phyloP scores from a whole-genome alignment of 2,113 vertebrate species.

The Anoplopoma fimbria region DNA sequence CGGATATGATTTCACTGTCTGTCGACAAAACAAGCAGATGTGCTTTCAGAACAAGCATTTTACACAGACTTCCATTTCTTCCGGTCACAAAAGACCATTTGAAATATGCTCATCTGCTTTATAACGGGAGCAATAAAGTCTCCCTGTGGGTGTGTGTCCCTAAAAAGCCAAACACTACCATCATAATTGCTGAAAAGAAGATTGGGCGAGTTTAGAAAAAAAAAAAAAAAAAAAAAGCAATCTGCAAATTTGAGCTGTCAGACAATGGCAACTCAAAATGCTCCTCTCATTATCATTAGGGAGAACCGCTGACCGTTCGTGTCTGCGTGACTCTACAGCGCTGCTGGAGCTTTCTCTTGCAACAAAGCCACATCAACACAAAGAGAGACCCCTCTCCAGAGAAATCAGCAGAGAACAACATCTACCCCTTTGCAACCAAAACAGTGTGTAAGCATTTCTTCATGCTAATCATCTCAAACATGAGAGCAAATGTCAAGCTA shows the following conservation, averaged over 20 bases:
- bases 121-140: slow-evolving; percentile 21
- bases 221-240: slow-evolving; percentile 47
- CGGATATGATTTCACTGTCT: slow-evolving; percentile 58
- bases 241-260: slow-evolving; percentile 73
- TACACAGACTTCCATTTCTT: slow-evolving; percentile 46
- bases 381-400: slow-evolving; percentile 58
- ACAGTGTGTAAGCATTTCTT: slow-evolving; percentile 64
- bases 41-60: slow-evolving; percentile 55
- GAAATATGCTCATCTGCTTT: slow-evolving; percentile 48
- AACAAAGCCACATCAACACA: slow-evolving; percentile 48
- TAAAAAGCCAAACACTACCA: slow-evolving; percentile 52
- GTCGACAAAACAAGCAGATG: slow-evolving; percentile 67
- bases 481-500: slow-evolving; percentile 64
- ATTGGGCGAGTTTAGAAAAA: slow-evolving; percentile 38
- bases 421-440: slow-evolving; percentile 44
- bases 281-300: slow-evolving; percentile 76
- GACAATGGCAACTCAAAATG: slow-evolving; percentile 69
- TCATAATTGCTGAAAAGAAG: slow-evolving; percentile 62
- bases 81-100: slow-evolving; percentile 50
- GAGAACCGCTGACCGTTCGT: slow-evolving; percentile 73
- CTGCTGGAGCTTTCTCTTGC: slow-evolving; percentile 52
- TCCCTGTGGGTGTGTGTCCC: slow-evolving; percentile 40
- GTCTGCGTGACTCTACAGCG: slow-evolving; percentile 51
- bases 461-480: slow-evolving; percentile 62
- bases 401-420: slow-evolving; percentile 61